Evolutionary conservation across 2,888 invertebrate genomes (phyloP), one percentile per base, ranked within the genome.

Genomic region (Himalopsyche kuldschensis): DNA sequence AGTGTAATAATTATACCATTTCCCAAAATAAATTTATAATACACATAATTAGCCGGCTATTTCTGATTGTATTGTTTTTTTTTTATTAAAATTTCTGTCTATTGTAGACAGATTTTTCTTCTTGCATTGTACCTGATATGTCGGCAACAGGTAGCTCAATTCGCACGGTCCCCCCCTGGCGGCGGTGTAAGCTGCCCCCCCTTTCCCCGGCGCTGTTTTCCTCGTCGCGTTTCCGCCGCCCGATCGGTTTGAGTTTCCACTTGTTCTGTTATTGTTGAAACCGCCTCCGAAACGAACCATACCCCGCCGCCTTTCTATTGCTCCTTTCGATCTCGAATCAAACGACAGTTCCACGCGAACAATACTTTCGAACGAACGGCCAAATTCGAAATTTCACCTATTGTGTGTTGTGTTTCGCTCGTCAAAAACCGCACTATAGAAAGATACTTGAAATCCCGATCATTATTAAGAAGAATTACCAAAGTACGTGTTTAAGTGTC

Each of bases 141-240:
- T 47, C 79, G 46, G 69, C 79, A 82, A 82, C 82, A 82, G 82
- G 82, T 82, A 79, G 79, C 69, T 24, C 69, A 11, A 69, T 69
- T 82, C 79, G 82, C 75, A 78, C 79, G 79, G 76, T 69, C 78
- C 75, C 79, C 75, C 82, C 82, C 78, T 79, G 75, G 79, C 30
- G 30, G 78, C 69, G 82, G 69, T 24, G 47, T 11, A 47, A 32
- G 78, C 32, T 41, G 48, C 48, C 69, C 69, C 79, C 31, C 79
- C 79, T 27, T 30, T 1, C 46, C 27, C 63, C 69, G 41, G 75
- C 41, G 75, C 78, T 75, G 30, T 63, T 63, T 63, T 46, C 63
- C 35, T 69, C 32, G 20, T 24, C 41, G 31, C 80, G 31, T 69
- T 35, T 48, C 35, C 80, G 46, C 41, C 80, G 75, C 69, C 11